Percentiles rank a stretch among this genome's conserved stretches.
phyloP scores from a whole-genome alignment of 2,888 invertebrate species.

The Drymonia ruficornis region DNA sequence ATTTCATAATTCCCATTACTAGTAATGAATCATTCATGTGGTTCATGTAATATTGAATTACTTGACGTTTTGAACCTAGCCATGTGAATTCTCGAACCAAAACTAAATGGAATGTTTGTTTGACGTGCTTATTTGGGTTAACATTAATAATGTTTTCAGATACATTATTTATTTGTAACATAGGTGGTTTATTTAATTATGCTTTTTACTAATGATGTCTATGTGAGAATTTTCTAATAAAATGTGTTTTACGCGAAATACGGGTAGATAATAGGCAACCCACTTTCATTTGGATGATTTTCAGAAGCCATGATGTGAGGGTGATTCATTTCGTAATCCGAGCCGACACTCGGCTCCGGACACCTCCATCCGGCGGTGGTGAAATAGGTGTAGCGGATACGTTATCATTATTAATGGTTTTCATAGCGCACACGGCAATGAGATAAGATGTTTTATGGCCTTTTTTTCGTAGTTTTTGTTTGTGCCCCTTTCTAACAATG shows the following conservation, averaged over 20 bases:
- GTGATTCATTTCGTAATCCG: background rate
- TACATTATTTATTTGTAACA: no score
- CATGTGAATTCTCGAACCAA: no score
- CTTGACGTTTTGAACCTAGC: no score
- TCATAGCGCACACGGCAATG: constrained; percentile 21
- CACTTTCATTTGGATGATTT: background rate
- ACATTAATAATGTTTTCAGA: no score
- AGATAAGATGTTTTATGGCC: constrained; percentile 18
- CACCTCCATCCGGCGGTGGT: constrained; percentile 32
- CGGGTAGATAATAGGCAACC: no score
- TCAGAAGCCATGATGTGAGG: background rate
- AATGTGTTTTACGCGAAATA: no score
- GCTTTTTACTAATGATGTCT: no score
- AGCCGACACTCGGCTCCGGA: constrained; percentile 8
- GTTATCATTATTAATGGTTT: constrained; percentile 44
- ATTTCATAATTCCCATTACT: no score
- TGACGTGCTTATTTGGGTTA: no score
- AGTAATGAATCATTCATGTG: background rate
- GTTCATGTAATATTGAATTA: background rate
- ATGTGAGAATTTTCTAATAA: no score
- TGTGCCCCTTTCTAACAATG: background rate
- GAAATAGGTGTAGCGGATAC: constrained; percentile 39
- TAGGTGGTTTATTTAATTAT: no score
- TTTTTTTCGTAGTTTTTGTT: constrained; percentile 16
- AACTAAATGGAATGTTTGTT: no score